phyloP scores from a whole-genome alignment of 2,113 vertebrate genomes.

The Clarias macrocephalus region DNA sequence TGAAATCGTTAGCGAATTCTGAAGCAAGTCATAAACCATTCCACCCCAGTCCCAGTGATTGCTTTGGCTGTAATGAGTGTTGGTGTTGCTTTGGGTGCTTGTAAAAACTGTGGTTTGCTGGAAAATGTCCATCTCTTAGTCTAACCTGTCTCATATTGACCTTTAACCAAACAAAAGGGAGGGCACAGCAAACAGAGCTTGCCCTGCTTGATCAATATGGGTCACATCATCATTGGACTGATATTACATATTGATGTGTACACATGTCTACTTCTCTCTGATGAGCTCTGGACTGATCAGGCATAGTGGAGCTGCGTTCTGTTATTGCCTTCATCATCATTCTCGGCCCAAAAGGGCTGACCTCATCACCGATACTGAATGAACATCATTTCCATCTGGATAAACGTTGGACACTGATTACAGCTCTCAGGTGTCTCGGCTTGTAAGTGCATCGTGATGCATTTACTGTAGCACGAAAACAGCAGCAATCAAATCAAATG shows the following conservation, averaged over 20 bases:
- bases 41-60: not conserved
- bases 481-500: slow-evolving; percentile 19
- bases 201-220: slow-evolving; percentile 39
- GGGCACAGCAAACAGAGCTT: not conserved
- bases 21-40: slow-evolving; percentile 25
- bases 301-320: slow-evolving; percentile 9
- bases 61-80: slow-evolving; percentile 22
- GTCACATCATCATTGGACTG: slow-evolving; percentile 34
- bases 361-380: slow-evolving; percentile 30
- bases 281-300: slow-evolving; percentile 13
- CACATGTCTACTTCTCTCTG: slow-evolving; percentile 30
- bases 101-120: not conserved
- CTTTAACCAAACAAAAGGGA: not conserved
- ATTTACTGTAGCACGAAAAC: not conserved
- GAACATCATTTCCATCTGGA: slow-evolving; percentile 35
- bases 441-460: not conserved
- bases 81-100: not conserved
- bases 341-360: slow-evolving; percentile 29
- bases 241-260: slow-evolving; percentile 51
- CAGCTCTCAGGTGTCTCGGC: slow-evolving; percentile 19
- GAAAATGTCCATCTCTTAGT: not conserved
- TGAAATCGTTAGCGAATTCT: slow-evolving; percentile 18
- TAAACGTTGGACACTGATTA: slow-evolving; percentile 19
- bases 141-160: slow-evolving; percentile 7
- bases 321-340: slow-evolving; percentile 43